Conservation (phyloP, 2,113 vertebrate species). For the Menura novaehollandiae region DNA sequence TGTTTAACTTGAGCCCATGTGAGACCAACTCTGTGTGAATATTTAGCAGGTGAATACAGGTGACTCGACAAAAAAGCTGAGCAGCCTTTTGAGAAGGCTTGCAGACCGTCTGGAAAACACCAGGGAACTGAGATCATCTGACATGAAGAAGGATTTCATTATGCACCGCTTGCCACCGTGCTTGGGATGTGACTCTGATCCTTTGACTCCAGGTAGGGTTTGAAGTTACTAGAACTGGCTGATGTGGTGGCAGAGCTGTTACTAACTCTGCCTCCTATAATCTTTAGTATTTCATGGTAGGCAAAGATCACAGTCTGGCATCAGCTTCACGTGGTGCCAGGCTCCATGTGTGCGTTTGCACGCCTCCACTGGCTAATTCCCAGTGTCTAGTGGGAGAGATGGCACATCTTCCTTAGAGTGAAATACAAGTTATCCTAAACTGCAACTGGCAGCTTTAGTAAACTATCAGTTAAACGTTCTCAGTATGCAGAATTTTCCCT, state of each 20-base stretch:
- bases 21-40: neutral
- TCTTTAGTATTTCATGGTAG: neutral
- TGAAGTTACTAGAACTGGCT: neutral
- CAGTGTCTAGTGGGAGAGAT: neutral
- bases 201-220: conserved; percentile 69
- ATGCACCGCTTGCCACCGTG: conserved; percentile 80
- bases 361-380: neutral
- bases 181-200: conserved; percentile 25
- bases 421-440: neutral
- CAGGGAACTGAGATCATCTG: conserved; percentile 68
- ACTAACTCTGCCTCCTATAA: neutral
- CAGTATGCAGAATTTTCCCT: neutral
- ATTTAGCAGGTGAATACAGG: conserved; percentile 66
- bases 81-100: conserved; percentile 74
- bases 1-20: neutral
- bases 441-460: neutral
- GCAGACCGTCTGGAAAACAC: conserved; percentile 75
- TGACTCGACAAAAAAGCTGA: conserved; percentile 52
- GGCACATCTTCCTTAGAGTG: accelerated
- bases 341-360: neutral
- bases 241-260: neutral
- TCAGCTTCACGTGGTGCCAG: neutral
- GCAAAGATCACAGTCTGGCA: neutral
- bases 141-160: conserved; percentile 90
- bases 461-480: neutral